Conservation (phyloP, 2,797 vertebrate species). For the Chlorospingus flavigularis region DNA sequence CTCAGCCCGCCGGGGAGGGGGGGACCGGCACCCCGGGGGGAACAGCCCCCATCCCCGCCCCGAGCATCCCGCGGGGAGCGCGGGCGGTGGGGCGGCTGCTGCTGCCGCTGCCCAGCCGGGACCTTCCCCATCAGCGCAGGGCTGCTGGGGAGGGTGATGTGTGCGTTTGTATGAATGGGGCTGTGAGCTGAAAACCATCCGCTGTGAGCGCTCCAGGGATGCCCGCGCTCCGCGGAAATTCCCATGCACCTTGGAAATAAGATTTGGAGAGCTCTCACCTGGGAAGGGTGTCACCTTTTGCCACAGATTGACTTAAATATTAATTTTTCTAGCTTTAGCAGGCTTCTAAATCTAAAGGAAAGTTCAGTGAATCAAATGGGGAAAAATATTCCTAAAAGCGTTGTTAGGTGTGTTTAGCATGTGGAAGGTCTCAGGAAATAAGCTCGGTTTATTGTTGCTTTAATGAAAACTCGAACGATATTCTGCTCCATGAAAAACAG, state of each 20-base stretch:
- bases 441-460: neutral
- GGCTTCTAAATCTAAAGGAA: neutral
- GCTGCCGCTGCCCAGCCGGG: slow-evolving; percentile 7
- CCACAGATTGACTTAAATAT: neutral
- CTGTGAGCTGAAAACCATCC: neutral
- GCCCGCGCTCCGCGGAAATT: neutral
- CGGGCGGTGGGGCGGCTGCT: neutral
- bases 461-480: neutral
- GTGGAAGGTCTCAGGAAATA: neutral
- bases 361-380: neutral
- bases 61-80: neutral
- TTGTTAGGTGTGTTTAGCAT: neutral
- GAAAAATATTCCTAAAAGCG: neutral
- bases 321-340: neutral
- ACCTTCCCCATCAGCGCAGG: neutral
- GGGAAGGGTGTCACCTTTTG: neutral
- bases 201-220: neutral
- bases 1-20: slow-evolving; percentile 62
- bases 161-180: neutral
- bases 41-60: neutral
- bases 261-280: neutral
- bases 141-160: neutral
- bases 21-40: neutral
- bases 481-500: neutral
- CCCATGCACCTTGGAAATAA: neutral